These are phyloP conservation scores for Raja brachyura DNA, from an alignment of 2,113 vertebrate genomes.

Conservation along the genomic window DNA sequence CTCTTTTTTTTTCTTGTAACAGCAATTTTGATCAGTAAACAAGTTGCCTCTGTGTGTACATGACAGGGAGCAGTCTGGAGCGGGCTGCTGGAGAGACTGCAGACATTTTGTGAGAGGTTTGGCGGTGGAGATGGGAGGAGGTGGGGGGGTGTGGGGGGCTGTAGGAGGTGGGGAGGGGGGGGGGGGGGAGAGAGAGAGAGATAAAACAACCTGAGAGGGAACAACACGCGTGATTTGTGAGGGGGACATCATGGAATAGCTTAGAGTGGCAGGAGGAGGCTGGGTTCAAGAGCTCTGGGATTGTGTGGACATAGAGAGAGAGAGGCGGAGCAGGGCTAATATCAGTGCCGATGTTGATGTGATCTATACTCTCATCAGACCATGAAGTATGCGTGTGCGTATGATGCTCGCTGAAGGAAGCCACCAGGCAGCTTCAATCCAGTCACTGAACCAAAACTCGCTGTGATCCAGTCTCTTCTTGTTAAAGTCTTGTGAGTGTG, in stretches of 20 bases:
- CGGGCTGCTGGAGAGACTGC: background rate
- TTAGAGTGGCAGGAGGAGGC: too few species aligned
- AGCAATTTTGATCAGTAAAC: background rate
- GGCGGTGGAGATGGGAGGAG: background rate
- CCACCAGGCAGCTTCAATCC: background rate
- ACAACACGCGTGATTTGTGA: too few species aligned
- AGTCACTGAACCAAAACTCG: background rate
- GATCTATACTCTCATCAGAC: slow-evolving; percentile 5
- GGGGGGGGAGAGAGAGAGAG: slow-evolving; percentile 20
- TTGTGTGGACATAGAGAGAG: background rate
- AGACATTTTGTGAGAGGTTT: background rate
- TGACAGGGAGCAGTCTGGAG: background rate
- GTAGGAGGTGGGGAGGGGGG: background rate
- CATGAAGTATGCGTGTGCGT: slow-evolving; percentile 24
- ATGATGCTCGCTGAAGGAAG: slow-evolving; percentile 21
- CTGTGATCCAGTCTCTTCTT: slow-evolving; percentile 24
- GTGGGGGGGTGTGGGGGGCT: too few species aligned
- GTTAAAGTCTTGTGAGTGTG: slow-evolving; percentile 28
- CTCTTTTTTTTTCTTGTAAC: too few species aligned
- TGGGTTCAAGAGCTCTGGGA: too few species aligned
- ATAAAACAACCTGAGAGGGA: too few species aligned
- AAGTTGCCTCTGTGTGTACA: background rate
- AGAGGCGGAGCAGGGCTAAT: background rate
- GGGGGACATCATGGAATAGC: too few species aligned
- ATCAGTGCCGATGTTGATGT: background rate